Percentiles rank a stretch among this genome's conserved stretches.
Evolutionary conservation across 2,888 invertebrate genomes (phyloP).

Genomic region (Sialis fuliginosa): DNA sequence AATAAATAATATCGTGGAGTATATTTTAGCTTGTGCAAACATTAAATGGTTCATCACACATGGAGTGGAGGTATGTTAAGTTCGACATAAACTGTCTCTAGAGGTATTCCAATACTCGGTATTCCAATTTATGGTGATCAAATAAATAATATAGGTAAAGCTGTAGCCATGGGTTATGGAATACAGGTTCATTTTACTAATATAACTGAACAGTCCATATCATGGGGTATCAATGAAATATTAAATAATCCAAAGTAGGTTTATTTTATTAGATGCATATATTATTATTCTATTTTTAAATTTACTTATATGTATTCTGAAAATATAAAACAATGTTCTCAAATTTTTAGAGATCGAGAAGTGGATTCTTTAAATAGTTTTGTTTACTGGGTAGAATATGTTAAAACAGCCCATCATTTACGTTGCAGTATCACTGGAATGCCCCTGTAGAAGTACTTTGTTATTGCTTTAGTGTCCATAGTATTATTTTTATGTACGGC

Average conservation of each 20-base stretch:
- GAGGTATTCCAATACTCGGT: conserved; percentile 29
- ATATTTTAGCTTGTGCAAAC: conserved; percentile 29
- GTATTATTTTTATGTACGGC: too few species aligned
- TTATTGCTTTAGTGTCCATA: conserved; percentile 1
- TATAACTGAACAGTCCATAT: conserved; percentile 23
- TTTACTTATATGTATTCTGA: conserved; percentile 4
- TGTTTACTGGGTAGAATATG: conserved; percentile 7
- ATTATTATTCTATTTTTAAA: not conserved
- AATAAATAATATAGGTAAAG: conserved; percentile 25
- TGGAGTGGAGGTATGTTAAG: conserved; percentile 39
- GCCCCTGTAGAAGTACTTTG: conserved; percentile 5
- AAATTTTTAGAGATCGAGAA: conserved; percentile 5
- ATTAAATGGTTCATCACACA: conserved; percentile 37
- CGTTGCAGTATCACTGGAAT: conserved; percentile 2
- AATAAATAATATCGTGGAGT: too few species aligned
- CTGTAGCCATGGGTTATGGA: conserved; percentile 24
- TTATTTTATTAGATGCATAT: not conserved
- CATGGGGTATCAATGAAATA: conserved; percentile 21
- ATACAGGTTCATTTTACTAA: conserved; percentile 21
- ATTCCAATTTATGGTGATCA: conserved; percentile 34
- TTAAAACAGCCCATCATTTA: conserved; percentile 5
- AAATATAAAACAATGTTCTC: conserved; percentile 2
- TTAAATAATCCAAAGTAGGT: conserved; percentile 18
- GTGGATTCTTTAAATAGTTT: conserved; percentile 4
- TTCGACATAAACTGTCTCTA: conserved; percentile 31